These are phyloP conservation scores for Labeo catla DNA, from an alignment of 2,113 vertebrate genomes.

Conservation along the genomic window DNA sequence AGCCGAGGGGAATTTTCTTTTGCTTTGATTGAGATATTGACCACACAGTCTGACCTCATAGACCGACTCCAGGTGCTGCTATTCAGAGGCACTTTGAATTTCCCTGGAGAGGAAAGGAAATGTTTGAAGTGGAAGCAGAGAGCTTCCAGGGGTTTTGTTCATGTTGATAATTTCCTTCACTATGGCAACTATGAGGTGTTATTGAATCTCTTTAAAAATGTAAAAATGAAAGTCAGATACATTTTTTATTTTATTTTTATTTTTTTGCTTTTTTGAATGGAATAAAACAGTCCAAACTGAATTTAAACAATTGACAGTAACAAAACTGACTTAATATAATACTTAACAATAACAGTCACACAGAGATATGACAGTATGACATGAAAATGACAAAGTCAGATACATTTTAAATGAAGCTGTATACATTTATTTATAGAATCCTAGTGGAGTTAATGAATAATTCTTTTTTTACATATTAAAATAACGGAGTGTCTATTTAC, in stretches of 20 bases:
- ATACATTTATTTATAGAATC: not conserved
- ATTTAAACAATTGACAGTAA: too few relatives aligned
- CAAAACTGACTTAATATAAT: too few relatives aligned
- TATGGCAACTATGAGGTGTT: not conserved
- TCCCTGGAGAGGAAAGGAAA: not conserved
- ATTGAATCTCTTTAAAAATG: not conserved
- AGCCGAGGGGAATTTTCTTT: slow-evolving; percentile 1
- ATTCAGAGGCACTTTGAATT: not conserved
- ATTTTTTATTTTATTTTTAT: not conserved
- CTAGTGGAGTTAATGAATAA: not conserved
- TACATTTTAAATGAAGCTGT: not conserved
- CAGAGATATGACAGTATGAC: too few relatives aligned
- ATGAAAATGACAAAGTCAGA: not conserved
- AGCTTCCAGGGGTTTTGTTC: not conserved
- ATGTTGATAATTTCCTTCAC: not conserved
- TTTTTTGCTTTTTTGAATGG: too few relatives aligned
- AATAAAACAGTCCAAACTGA: too few relatives aligned
- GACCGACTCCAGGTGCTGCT: not conserved
- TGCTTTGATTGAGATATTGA: slow-evolving; percentile 20
- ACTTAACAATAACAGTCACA: too few relatives aligned
- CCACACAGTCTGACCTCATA: not conserved
- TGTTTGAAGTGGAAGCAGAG: not conserved
- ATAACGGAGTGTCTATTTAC: not conserved
- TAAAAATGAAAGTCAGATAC: not conserved
- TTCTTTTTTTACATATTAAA: not conserved